Base-by-base conservation (phyloP, 1,140 invertebrate species). In the Drosophila pachea region DNA sequence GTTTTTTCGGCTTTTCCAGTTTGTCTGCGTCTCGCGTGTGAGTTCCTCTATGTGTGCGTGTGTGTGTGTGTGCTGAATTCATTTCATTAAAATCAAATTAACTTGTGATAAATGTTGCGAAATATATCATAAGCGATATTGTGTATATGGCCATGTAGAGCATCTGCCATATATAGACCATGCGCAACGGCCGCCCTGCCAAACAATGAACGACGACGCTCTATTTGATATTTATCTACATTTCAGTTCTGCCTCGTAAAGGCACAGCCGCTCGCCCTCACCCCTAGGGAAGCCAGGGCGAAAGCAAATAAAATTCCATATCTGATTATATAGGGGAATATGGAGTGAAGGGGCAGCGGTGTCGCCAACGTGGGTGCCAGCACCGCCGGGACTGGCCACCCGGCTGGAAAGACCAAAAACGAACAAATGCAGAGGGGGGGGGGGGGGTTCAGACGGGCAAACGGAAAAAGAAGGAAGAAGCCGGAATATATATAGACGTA, bases 31-130 rank as follows among this genome's bases (percentile, higher is more conserved):
- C 4, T 4, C 1, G 8, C 29, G 9, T 47, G 5, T 47, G 32
- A 22, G 22, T 22, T 22, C 22, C 22, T 22, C 22, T 63, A 1
- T 54, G 16, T 32, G 47, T 70, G 45, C 43, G 52, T 50, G 48
- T 54, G 43, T 74, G 49, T 56, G 48, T 54, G 50, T 74, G 56
- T 60, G 67, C 65, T 62, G 74, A 86, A 86, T 86, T 86, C 75
- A 86, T 86, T 86, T 86, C 76, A 86, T 86, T 86, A 86, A 86
- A 86, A 86, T 86, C 81, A 86, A 86, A 86, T 86, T 86, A 86
- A 86, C 81, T 86, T 86, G 81, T 86, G 81, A 86, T 86, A 86
- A 86, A 86, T 86, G 81, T 81, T 71, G 76, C 79, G 61, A 84
- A 84, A 84, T 84, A 73, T 84, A 79, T 79, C 76, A 83, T 84